Percentiles rank a stretch among this genome's conserved stretches.
Conservation (phyloP, 2,113 vertebrate genomes). For the Pithys albifrons region DNA sequence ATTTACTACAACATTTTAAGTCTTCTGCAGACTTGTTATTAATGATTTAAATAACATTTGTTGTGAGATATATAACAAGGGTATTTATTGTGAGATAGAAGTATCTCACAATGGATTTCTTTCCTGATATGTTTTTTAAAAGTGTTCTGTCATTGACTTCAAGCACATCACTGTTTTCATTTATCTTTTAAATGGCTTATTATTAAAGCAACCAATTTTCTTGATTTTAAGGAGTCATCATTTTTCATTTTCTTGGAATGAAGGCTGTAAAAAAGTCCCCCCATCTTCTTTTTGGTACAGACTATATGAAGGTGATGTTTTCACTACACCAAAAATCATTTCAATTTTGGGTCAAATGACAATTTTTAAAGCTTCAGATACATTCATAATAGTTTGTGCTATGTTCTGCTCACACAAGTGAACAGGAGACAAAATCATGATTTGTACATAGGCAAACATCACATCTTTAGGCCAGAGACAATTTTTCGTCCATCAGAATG, state of each 20-base stretch:
- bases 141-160: not conserved
- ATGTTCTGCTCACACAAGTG: not conserved
- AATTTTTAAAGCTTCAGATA: not conserved
- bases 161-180: not conserved
- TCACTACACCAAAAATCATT: not conserved
- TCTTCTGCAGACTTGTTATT: not conserved
- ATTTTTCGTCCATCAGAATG: not conserved
- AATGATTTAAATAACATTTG: not conserved
- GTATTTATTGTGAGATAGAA: not conserved
- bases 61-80: not conserved
- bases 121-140: not conserved
- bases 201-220: not conserved
- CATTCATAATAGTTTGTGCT: not conserved
- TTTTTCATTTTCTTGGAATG: not conserved
- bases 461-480: not conserved
- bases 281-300: not conserved
- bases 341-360: not conserved
- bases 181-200: not conserved
- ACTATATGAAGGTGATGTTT: not conserved
- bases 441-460: not conserved
- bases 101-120: not conserved
- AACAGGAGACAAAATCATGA: not conserved
- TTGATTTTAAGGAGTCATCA: not conserved
- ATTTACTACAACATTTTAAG: not conserved
- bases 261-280: not conserved